These are phyloP conservation scores for Pollachius pollachius DNA, from an alignment of 2,113 vertebrate species.

Conservation along the genomic window DNA sequence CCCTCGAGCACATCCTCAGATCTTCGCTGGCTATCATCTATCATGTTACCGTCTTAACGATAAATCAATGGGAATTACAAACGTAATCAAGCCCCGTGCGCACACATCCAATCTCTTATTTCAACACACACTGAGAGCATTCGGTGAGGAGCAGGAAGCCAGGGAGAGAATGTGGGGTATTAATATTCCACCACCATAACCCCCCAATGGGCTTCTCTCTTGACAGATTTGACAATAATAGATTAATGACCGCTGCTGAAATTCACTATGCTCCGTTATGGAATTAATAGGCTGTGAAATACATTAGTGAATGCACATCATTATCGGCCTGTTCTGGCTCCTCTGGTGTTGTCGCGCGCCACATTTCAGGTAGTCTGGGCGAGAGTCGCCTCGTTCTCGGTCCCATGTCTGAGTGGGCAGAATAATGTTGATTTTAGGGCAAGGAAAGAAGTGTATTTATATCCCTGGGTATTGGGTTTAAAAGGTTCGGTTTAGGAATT, in stretches of 20 bases:
- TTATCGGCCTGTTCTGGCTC: constrained; percentile 40
- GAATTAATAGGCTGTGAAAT: constrained; percentile 67
- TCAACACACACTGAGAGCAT: constrained; percentile 43
- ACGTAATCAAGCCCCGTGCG: constrained; percentile 33
- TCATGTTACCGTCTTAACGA: constrained; percentile 41
- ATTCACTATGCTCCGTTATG: constrained; percentile 37
- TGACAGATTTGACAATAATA: constrained; percentile 59
- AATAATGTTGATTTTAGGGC: constrained; percentile 44
- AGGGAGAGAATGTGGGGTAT: constrained; percentile 41
- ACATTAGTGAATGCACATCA: constrained; percentile 55
- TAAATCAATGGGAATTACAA: constrained; percentile 51
- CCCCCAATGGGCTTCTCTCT: constrained; percentile 41
- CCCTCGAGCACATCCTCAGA: too few species aligned
- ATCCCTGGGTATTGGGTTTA: constrained; percentile 19
- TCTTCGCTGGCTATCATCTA: constrained; percentile 34
- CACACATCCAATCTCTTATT: constrained; percentile 38
- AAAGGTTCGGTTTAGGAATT: constrained; percentile 22
- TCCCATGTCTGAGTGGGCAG: constrained; percentile 29
- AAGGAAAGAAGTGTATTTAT: constrained; percentile 9
- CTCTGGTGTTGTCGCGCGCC: constrained; percentile 39
- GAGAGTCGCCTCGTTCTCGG: constrained; percentile 17
- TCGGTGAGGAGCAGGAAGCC: constrained; percentile 42
- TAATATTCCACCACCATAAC: constrained; percentile 56
- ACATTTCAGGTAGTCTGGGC: constrained; percentile 22
- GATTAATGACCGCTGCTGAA: constrained; percentile 55